Percentiles rank a stretch among this genome's conserved stretches.
phyloP scores from a whole-genome alignment of 2,113 vertebrate species.

The Poeciliopsis prolifica region DNA sequence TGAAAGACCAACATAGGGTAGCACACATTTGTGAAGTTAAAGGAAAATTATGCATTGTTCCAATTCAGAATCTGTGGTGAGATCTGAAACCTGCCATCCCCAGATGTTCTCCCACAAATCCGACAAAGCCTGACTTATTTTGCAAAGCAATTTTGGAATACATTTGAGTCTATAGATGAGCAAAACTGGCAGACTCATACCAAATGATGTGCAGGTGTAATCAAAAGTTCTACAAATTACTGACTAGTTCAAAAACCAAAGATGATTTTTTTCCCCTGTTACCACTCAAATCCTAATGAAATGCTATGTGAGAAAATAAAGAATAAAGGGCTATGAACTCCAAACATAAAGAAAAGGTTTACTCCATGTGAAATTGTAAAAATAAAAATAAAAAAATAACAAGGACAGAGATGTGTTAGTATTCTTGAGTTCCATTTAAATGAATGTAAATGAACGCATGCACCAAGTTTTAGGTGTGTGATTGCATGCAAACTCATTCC shows the following conservation, averaged over 20 bases:
- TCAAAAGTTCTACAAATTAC: neutral
- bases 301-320: neutral
- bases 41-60: neutral
- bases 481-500: constrained; percentile 43
- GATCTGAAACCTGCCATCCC: neutral
- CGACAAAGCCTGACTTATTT: neutral
- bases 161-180: too few relatives aligned
- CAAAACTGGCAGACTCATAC: neutral
- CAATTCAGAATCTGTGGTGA: neutral
- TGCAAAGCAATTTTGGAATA: neutral
- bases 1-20: neutral
- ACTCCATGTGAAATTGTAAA: neutral
- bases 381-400: too few relatives aligned
- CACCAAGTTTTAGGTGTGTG: constrained; percentile 22
- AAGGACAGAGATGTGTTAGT: neutral
- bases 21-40: neutral
- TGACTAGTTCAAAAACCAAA: neutral
- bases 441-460: neutral
- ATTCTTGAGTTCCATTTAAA: neutral
- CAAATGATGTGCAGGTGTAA: neutral
- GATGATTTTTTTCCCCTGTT: neutral
- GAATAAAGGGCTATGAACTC: neutral
- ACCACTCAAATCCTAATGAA: neutral
- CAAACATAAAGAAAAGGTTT: neutral
- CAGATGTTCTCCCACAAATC: neutral